Percentiles rank a stretch among this genome's conserved stretches.
These are phyloP conservation scores for Poecilia wingei DNA, from an alignment of 2,797 vertebrate genomes.

Conservation along the genomic window DNA sequence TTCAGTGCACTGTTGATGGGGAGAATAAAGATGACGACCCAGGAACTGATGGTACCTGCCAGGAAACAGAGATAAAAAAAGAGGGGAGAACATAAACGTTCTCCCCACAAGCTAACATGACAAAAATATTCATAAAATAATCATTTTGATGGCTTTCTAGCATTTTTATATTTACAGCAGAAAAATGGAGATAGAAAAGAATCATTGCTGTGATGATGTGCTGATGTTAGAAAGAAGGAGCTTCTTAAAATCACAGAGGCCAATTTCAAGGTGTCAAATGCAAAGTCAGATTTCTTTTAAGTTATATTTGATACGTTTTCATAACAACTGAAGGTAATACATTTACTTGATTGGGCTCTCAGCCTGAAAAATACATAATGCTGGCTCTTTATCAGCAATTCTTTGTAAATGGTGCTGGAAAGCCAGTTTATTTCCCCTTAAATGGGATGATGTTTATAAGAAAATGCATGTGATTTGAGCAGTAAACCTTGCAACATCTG, in stretches of 20 bases:
- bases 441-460: neutral
- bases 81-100: neutral
- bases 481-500: neutral
- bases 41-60: constrained; percentile 93
- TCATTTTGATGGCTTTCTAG: neutral
- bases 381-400: neutral
- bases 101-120: neutral
- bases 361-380: neutral
- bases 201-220: neutral
- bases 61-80: neutral
- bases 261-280: too few relatives aligned
- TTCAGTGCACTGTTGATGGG: constrained; percentile 98
- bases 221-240: too few relatives aligned
- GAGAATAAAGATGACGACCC: constrained; percentile 98
- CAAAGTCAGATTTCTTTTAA: too few relatives aligned
- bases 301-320: too few relatives aligned
- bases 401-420: neutral
- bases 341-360: neutral
- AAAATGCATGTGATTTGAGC: neutral
- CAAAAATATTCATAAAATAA: neutral
- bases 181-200: neutral
- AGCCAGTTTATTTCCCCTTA: neutral
- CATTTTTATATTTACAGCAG: neutral
- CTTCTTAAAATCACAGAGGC: too few relatives aligned
- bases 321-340: too few relatives aligned